phyloP scores from a whole-genome alignment of 2,113 vertebrate genomes.

The Callocephalon fimbriatum region DNA sequence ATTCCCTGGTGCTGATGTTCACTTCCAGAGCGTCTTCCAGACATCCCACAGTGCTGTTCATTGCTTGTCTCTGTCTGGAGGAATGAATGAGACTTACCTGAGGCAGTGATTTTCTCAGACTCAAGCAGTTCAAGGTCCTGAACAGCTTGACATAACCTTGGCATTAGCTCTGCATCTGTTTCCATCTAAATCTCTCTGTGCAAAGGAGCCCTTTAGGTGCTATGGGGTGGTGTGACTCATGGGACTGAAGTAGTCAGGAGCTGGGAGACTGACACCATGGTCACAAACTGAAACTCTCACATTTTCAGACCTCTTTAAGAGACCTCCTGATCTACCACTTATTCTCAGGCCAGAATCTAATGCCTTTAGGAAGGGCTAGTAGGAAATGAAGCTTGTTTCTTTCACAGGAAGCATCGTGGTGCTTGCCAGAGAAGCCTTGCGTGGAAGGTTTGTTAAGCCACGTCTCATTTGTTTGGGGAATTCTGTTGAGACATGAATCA shows the following conservation, averaged over 20 bases:
- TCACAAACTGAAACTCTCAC: not conserved
- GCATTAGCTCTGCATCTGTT: not conserved
- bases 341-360: not conserved
- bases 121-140: not conserved
- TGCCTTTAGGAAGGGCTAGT: not conserved
- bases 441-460: not conserved
- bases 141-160: not conserved
- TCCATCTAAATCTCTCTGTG: not conserved
- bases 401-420: not conserved
- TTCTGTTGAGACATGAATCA: not conserved
- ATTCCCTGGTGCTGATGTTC: not conserved
- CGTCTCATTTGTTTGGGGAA: not conserved
- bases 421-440: not conserved
- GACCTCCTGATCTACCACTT: not conserved
- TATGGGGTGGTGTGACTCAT: not conserved
- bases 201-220: not conserved
- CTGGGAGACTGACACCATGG: not conserved
- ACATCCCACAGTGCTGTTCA: not conserved
- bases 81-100: not conserved
- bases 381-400: not conserved
- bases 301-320: not conserved
- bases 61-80: not conserved
- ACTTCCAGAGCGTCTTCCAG: not conserved
- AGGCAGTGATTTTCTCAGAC: not conserved
- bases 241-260: not conserved